Evolutionary conservation across 2,888 invertebrate species (phyloP).

Genomic region (Ichneumoninae sp.): DNA sequence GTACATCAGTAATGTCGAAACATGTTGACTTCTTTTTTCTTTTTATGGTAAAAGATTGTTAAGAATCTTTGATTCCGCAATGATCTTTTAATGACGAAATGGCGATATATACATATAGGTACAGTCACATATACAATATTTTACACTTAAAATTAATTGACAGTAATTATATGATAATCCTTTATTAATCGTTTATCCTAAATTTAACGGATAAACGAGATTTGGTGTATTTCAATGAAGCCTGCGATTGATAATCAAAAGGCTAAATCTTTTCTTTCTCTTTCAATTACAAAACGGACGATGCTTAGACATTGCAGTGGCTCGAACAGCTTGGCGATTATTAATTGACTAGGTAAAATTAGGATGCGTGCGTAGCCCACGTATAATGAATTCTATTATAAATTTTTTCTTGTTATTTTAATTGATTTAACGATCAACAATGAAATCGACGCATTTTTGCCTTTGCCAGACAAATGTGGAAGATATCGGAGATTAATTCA

Average conservation of each 20-base stretch:
- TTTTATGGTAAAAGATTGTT: neutral
- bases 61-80: slow-evolving; percentile 58
- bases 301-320: slow-evolving; percentile 24
- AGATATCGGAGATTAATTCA: slow-evolving; percentile 49
- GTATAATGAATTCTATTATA: neutral
- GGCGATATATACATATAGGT: slow-evolving; percentile 79
- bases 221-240: slow-evolving; percentile 60
- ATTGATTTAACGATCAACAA: slow-evolving; percentile 31
- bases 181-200: slow-evolving; percentile 39
- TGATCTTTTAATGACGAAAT: slow-evolving; percentile 75
- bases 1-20: neutral
- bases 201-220: slow-evolving; percentile 45
- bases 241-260: slow-evolving; percentile 48
- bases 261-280: slow-evolving; percentile 50
- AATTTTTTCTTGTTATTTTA: slow-evolving; percentile 16
- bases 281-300: slow-evolving; percentile 44
- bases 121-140: slow-evolving; percentile 80
- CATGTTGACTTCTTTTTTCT: neutral
- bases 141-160: slow-evolving; percentile 76
- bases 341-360: slow-evolving; percentile 60
- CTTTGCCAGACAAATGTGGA: slow-evolving; percentile 54
- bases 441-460: slow-evolving; percentile 34
- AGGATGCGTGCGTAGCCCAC: slow-evolving; percentile 37
- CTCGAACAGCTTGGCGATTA: slow-evolving; percentile 35
- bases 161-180: slow-evolving; percentile 52